Base-by-base conservation (phyloP, 2,113 vertebrate species). In the Halichoeres trimaculatus region DNA sequence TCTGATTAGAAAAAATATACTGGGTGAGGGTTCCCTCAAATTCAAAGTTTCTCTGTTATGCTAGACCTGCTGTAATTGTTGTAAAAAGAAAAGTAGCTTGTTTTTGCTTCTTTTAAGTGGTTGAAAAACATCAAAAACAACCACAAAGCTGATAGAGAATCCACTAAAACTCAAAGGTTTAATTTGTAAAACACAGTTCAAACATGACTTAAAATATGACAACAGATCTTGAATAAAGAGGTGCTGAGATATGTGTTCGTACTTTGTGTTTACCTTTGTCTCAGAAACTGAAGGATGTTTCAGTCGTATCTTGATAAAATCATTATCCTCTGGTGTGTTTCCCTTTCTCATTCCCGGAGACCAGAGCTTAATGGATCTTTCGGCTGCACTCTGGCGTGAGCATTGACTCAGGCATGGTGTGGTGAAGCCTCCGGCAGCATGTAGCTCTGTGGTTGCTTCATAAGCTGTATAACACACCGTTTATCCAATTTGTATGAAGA, bases 401-500 rank as follows among this genome's bases (percentile, higher is more conserved):
- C 1, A 62, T 10, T 9, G 41, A 51, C 34, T 53, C 26, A 47
- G 47, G 17, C 34, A 24, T 26, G 45, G 6, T 6, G 43, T 19
- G 5, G 78, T 17, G 63, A 55, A 26, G 22, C 26, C 38, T 60
- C 34, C 59, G 26, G 59, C 19, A 22, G 38, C 23, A 34, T 51
- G 23, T 34, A 34, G 52, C 19, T 45, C 16, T 17, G n/a, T 48
- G 73, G 55, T 51, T 43, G 67, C 51, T 66, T 51, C 55, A 84
- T 59, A 54, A 81, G 78, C 41, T 50, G 38, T 36, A 4, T 3
- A 70, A 88, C 76, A 71, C 8, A 35, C 8, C 20, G 23, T 69
- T 83, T 56, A 80, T 80, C 59, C 70, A 22, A 78, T 81, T 69
- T 73, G 67, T 10, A 54, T 53, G 13, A 23, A 41, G 67, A 72